Evolutionary conservation across 1,140 invertebrate genomes (phyloP).

Genomic region (Neoseiulus cucumeris): DNA sequence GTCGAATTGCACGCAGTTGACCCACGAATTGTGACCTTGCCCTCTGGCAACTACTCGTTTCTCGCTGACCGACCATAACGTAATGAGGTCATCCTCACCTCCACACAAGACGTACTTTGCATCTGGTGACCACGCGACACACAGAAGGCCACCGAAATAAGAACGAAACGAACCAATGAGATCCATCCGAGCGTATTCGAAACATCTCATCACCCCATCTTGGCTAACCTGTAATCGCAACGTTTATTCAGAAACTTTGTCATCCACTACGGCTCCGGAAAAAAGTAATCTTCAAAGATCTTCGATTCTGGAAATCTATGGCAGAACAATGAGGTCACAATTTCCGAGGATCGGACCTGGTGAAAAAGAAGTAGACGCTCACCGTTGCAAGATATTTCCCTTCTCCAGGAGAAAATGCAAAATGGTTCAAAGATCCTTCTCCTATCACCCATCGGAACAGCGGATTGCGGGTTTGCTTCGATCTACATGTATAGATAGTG

Average conservation of each 20-base stretch:
- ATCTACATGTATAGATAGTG: conserved; percentile 83
- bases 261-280: too few relatives aligned
- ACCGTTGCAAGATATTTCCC: conserved; percentile 69
- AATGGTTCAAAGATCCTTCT: conserved; percentile 74
- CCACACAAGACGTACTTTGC: conserved; percentile 84
- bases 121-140: conserved; percentile 95
- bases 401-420: conserved; percentile 83
- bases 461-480: conserved; percentile 86
- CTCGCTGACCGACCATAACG: conserved; percentile 86
- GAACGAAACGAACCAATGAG: conserved; percentile 68
- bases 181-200: conserved; percentile 94
- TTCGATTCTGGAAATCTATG: too few relatives aligned
- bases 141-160: conserved; percentile 83
- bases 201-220: conserved; percentile 87
- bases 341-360: conserved; percentile 20
- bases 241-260: conserved; percentile 17
- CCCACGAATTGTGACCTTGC: conserved; percentile 83
- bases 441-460: conserved; percentile 65
- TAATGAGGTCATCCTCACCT: conserved; percentile 94
- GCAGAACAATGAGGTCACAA: too few relatives aligned
- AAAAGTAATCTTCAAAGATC: too few relatives aligned
- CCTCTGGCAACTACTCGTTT: conserved; percentile 81
- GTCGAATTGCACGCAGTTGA: conserved; percentile 91
- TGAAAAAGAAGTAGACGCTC: not conserved
- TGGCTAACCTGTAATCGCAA: conserved; percentile 39